These are phyloP conservation scores for Apodemus agrarius DNA, from an alignment of 2,797 vertebrate genomes.

Conservation along the genomic window DNA sequence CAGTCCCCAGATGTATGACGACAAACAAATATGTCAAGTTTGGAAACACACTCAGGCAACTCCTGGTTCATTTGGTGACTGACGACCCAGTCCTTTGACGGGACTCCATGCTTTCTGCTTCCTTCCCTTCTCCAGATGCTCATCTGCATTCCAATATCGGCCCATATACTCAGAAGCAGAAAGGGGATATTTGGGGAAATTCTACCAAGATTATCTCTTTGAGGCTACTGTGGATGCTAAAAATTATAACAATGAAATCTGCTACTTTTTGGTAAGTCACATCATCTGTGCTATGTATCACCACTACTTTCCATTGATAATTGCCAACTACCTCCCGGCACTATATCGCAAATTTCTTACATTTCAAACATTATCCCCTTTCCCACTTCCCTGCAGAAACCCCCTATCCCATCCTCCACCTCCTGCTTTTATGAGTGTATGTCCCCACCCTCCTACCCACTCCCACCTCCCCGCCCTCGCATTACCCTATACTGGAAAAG, in stretches of 20 bases:
- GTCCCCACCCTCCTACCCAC: no score
- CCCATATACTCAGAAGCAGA: neutral
- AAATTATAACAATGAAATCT: constrained; percentile 45
- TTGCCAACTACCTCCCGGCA: neutral
- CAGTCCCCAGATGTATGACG: neutral
- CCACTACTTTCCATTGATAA: constrained; percentile 23
- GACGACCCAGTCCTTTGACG: neutral
- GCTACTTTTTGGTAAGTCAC: neutral
- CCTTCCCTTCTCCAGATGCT: constrained; percentile 39
- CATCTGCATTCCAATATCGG: constrained; percentile 12
- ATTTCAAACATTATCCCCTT: no score
- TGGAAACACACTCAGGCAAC: constrained; percentile 35
- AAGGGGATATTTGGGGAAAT: constrained; percentile 17
- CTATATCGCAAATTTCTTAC: neutral
- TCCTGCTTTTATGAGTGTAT: no score
- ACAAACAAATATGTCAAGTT: neutral
- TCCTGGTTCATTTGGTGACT: constrained; percentile 27
- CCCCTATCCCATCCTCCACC: no score
- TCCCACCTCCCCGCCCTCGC: no score
- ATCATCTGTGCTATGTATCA: neutral
- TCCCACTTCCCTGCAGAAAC: no score
- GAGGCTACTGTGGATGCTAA: constrained; percentile 17
- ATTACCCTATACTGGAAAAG: no score
- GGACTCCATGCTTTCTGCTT: constrained; percentile 18
- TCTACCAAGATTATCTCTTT: constrained; percentile 35